Conservation (phyloP, 1,140 invertebrate species). For the Nylanderia fulva region DNA sequence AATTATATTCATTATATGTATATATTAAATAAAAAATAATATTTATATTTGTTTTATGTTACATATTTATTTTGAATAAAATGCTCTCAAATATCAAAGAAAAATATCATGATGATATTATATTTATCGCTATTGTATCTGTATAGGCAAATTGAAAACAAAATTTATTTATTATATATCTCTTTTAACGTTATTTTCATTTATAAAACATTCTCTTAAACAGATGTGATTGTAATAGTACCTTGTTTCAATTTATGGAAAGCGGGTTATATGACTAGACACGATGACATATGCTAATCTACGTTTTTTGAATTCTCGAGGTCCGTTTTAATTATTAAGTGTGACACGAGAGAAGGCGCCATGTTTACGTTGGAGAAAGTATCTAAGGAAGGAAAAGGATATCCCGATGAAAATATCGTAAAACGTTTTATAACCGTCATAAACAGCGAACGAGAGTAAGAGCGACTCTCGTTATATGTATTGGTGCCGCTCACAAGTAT, state of each 20-base stretch:
- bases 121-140: neutral
- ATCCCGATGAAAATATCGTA: slow-evolving; percentile 72
- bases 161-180: neutral
- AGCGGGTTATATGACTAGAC: neutral
- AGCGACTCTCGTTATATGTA: slow-evolving; percentile 55
- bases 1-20: neutral
- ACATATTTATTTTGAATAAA: neutral
- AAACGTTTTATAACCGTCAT: slow-evolving; percentile 75
- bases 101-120: neutral
- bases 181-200: neutral
- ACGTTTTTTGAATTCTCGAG: slow-evolving; percentile 26
- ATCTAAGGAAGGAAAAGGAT: slow-evolving; percentile 65
- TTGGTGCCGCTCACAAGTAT: slow-evolving; percentile 17
- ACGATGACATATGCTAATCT: slow-evolving; percentile 38
- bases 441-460: slow-evolving; percentile 72
- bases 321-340: slow-evolving; percentile 46
- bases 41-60: neutral
- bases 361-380: slow-evolving; percentile 65
- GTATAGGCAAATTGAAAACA: neutral
- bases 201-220: neutral
- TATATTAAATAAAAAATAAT: neutral
- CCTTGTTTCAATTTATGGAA: neutral
- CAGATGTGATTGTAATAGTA: neutral
- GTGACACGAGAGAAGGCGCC: slow-evolving; percentile 41
- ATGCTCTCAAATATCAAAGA: neutral